These are phyloP conservation scores for Brenthis hecate DNA, from an alignment of 2,888 invertebrate species.

Conservation along the genomic window DNA sequence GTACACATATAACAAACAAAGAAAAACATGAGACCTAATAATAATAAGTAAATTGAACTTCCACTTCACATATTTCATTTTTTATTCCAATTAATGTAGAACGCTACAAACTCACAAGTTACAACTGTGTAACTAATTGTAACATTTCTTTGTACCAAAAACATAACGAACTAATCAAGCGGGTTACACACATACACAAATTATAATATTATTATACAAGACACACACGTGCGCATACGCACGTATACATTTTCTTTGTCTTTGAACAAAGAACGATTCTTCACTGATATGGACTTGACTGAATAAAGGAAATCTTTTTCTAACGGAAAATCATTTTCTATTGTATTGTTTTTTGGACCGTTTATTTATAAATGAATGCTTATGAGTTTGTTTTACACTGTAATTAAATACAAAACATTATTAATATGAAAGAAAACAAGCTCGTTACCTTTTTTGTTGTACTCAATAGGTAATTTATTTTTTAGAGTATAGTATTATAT, in stretches of 20 bases:
- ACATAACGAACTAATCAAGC: conserved; percentile 31
- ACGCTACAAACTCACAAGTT: conserved; percentile 1
- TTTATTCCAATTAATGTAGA: conserved; percentile 15
- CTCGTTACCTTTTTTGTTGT: too few species aligned
- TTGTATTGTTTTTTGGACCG: conserved; percentile 6
- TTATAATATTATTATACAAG: conserved; percentile 16
- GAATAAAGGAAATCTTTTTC: conserved; percentile 36
- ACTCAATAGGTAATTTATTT: too few species aligned
- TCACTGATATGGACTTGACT: conserved; percentile 36
- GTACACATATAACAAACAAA: too few species aligned
- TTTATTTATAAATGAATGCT: not conserved
- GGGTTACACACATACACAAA: conserved; percentile 27
- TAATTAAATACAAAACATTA: not conserved
- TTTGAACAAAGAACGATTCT: conserved; percentile 49
- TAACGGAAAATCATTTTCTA: conserved; percentile 25
- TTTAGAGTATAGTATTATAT: too few species aligned
- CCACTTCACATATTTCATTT: conserved; percentile 9
- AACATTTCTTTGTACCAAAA: conserved; percentile 40
- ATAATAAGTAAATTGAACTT: not conserved
- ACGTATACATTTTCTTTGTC: conserved; percentile 50
- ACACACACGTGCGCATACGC: conserved; percentile 43
- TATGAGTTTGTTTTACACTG: not conserved
- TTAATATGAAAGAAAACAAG: too few species aligned
- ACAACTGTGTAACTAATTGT: conserved; percentile 26
- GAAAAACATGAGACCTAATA: too few species aligned